A percentile compares a stretch with the other conserved stretches of the same genome.
phyloP scores from a whole-genome alignment of 37 sponge, comb jelly and placozoan species.

The Theonella swinhoei region DNA sequence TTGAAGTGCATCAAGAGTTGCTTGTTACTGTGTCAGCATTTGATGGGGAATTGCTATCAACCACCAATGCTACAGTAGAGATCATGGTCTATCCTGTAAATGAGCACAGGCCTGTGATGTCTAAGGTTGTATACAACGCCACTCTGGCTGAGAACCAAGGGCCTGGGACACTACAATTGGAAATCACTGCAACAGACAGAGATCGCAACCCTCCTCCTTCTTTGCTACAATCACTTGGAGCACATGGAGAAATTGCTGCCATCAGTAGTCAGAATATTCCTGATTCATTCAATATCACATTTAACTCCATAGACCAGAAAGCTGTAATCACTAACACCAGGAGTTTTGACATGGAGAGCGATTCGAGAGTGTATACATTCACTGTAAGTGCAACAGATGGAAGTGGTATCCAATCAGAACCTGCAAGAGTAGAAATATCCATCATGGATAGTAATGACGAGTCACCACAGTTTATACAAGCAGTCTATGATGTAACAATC shows the following conservation, averaged over 20 bases:
- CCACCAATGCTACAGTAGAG: constrained; percentile 32
- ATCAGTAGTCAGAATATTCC: neutral
- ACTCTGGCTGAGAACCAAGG: constrained; percentile 29
- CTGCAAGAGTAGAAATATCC: constrained; percentile 24
- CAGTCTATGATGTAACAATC: constrained; percentile 14
- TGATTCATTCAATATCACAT: constrained; percentile 16
- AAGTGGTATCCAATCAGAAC: constrained; percentile 35
- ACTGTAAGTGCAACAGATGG: constrained; percentile 54
- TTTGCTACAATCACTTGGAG: constrained; percentile 1
- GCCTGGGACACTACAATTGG: constrained; percentile 27
- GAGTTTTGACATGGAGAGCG: constrained; percentile 55
- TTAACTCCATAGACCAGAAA: constrained; percentile 6
- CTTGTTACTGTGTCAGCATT: constrained; percentile 35
- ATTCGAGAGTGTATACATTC: constrained; percentile 6
- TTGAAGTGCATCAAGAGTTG: constrained; percentile 45
- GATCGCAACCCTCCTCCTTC: constrained; percentile 42
- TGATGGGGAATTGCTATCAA: constrained; percentile 33
- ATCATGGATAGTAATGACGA: constrained; percentile 57
- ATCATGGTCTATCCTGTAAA: constrained; percentile 61
- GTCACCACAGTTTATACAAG: constrained; percentile 22
- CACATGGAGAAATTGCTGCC: constrained; percentile 27
- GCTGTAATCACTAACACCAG: constrained; percentile 49
- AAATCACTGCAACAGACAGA: constrained; percentile 44
- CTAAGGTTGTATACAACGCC: constrained; percentile 19
- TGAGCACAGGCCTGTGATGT: constrained; percentile 65